Conservation (phyloP, 2,888 invertebrate genomes). For the Sinhomidia bicolor region DNA sequence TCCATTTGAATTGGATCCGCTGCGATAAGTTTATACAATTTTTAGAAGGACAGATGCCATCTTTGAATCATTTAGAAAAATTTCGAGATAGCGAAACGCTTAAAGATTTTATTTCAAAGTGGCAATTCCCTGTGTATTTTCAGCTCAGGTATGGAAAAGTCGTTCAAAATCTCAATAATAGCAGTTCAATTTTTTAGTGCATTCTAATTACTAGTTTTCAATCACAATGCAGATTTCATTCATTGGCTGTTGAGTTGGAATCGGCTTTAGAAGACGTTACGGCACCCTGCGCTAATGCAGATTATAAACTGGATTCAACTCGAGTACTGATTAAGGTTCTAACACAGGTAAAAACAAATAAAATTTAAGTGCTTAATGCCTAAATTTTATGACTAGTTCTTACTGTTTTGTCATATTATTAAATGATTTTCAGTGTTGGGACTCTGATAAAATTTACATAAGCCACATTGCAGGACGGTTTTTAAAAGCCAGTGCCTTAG, state of each 20-base stretch:
- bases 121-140: slow-evolving; percentile 98
- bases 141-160: slow-evolving; percentile 86
- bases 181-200: not conserved
- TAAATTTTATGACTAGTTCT: too few relatives aligned
- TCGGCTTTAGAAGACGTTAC: slow-evolving; percentile 81
- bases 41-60: slow-evolving; percentile 84
- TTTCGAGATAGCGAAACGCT: slow-evolving; percentile 82
- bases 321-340: slow-evolving; percentile 78
- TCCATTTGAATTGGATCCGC: slow-evolving; percentile 78
- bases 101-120: slow-evolving; percentile 90
- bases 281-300: slow-evolving; percentile 73
- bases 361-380: too few relatives aligned
- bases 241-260: slow-evolving; percentile 89
- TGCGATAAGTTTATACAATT: slow-evolving; percentile 85
- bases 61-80: slow-evolving; percentile 86
- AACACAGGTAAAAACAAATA: slow-evolving; percentile 75
- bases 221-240: slow-evolving; percentile 90
- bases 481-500: slow-evolving; percentile 80
- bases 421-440: slow-evolving; percentile 79
- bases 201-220: not conserved
- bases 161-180: not conserved
- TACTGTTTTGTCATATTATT: too few relatives aligned
- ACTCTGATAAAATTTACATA: slow-evolving; percentile 77
- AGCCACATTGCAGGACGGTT: slow-evolving; percentile 77
- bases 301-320: slow-evolving; percentile 78